Evolutionary conservation across 2,113 vertebrate genomes (phyloP).

Genomic region (Tachycineta bicolor): DNA sequence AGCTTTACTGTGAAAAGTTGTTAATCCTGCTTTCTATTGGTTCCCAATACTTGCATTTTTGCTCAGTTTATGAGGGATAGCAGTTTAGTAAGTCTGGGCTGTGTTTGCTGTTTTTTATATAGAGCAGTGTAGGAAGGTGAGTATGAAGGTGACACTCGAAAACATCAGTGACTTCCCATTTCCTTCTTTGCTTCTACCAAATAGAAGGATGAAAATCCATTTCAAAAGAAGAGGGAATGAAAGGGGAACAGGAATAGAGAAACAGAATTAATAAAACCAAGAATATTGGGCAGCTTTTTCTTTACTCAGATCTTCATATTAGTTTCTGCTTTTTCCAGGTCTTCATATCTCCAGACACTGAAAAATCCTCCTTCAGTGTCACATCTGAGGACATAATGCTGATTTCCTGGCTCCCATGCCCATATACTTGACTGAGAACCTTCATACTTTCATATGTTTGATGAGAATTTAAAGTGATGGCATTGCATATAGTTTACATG

Average conservation of each 20-base stretch:
- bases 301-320: not conserved
- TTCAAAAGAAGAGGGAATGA: not conserved
- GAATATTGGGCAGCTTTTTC: not conserved
- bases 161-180: not conserved
- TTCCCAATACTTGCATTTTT: not conserved
- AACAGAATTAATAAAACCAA: not conserved
- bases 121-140: not conserved
- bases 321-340: not conserved
- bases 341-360: not conserved
- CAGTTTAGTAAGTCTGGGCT: not conserved
- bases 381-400: not conserved
- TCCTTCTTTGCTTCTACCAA: not conserved
- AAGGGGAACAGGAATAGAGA: not conserved
- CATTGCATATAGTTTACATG: not conserved
- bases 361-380: not conserved
- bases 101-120: not conserved
- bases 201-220: not conserved
- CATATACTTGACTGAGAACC: not conserved
- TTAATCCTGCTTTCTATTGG: not conserved
- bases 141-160: not conserved
- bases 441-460: not conserved
- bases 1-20: not conserved
- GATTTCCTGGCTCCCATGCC: not conserved
- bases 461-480: not conserved
- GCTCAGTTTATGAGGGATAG: not conserved